Conservation (phyloP, 2,888 invertebrate genomes). For the Yponomeuta sedellus region DNA sequence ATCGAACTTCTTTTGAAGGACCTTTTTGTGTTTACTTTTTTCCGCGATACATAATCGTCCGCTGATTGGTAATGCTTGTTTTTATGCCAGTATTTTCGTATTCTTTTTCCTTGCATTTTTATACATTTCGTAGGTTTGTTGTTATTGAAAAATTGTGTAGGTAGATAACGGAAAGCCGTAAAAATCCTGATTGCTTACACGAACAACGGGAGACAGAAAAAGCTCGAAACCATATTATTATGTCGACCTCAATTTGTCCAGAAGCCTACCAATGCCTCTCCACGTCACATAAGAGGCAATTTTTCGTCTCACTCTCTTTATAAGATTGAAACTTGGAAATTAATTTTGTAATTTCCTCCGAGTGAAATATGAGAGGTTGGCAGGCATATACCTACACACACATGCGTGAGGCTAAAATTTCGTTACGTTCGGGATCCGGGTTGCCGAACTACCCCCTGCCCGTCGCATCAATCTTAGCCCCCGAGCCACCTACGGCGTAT, state of each 20-base stretch:
- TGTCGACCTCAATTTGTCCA: constrained; percentile 45
- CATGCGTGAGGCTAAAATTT: constrained; percentile 65
- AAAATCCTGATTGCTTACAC: not conserved
- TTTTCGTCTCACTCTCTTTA: constrained; percentile 43
- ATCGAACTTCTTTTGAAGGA: constrained; percentile 31
- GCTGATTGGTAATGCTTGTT: not conserved
- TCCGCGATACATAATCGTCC: not conserved
- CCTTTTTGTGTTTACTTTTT: constrained; percentile 19
- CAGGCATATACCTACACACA: constrained; percentile 38
- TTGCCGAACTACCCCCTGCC: constrained; percentile 54
- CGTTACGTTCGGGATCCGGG: constrained; percentile 67
- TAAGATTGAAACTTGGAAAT: constrained; percentile 65
- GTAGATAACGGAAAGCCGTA: not conserved
- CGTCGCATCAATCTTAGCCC: constrained; percentile 71
- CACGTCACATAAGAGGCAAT: constrained; percentile 40
- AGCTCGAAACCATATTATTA: constrained; percentile 48
- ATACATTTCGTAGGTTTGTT: not conserved
- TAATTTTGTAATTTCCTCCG: constrained; percentile 70
- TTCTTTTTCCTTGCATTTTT: not conserved
- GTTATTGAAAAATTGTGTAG: not conserved
- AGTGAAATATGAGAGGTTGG: constrained; percentile 61
- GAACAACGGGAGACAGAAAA: not conserved
- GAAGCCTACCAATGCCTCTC: constrained; percentile 43
- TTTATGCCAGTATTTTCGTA: not conserved
- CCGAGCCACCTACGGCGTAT: constrained; percentile 68